Conservation (phyloP, 2,797 vertebrate species). For the Galago senegalensis region DNA sequence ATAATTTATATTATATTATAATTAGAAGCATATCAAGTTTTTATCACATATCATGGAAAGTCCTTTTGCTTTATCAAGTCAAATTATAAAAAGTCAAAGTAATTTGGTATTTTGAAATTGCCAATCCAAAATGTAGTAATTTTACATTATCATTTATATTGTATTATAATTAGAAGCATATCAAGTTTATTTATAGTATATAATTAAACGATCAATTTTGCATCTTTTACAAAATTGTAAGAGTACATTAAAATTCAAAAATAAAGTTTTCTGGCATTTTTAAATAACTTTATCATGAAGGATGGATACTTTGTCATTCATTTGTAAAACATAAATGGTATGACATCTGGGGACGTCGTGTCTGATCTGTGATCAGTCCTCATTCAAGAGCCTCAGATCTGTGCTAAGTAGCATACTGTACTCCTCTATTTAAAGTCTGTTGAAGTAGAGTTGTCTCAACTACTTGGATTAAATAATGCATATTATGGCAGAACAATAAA, state of each 20-base stretch:
- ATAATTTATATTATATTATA: not conserved
- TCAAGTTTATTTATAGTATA: not conserved
- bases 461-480: not conserved
- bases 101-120: not conserved
- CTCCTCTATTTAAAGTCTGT: not conserved
- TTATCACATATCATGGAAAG: not conserved
- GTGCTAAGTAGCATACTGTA: not conserved
- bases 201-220: not conserved
- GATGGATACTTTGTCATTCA: not conserved
- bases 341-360: not conserved
- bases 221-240: slow-evolving; percentile 5
- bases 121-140: not conserved
- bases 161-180: slow-evolving; percentile 7
- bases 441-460: not conserved
- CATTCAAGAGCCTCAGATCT: not conserved
- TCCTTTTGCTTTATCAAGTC: not conserved
- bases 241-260: not conserved
- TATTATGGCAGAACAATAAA: not conserved
- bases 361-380: not conserved
- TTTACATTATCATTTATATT: slow-evolving; percentile 16
- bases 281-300: not conserved
- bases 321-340: not conserved
- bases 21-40: slow-evolving; percentile 17
- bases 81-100: not conserved
- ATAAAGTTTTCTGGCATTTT: not conserved